These are phyloP conservation scores for Agrilus planipennis DNA, from an alignment of 1,140 invertebrate species.

Conservation along the genomic window DNA sequence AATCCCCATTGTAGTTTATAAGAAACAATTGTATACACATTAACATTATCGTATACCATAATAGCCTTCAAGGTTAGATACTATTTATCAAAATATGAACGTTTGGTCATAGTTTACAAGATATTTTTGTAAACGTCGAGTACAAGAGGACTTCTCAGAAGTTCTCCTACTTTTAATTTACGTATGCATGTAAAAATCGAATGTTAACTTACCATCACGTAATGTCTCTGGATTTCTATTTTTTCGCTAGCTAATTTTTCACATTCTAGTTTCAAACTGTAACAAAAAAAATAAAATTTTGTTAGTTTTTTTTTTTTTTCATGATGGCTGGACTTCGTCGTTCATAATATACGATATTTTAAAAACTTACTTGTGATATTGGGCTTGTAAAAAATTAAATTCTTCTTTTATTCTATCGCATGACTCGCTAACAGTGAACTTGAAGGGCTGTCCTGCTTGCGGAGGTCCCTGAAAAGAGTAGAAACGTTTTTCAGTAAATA, in stretches of 20 bases:
- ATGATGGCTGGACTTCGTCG: background rate
- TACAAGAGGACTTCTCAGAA: too few species aligned
- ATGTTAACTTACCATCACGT: slow-evolving; percentile 87
- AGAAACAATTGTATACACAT: too few species aligned
- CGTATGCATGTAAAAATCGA: background rate
- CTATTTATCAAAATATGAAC: too few species aligned
- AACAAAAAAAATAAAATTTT: slow-evolving; percentile 26
- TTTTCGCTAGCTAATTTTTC: slow-evolving; percentile 96
- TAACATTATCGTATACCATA: too few species aligned
- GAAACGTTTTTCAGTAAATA: too few species aligned
- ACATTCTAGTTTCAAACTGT: slow-evolving; percentile 78
- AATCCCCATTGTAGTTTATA: too few species aligned
- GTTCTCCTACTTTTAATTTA: too few species aligned
- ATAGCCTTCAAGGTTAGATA: too few species aligned
- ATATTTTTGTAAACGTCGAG: too few species aligned
- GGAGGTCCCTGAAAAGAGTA: slow-evolving; percentile 74
- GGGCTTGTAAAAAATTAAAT: slow-evolving; percentile 95
- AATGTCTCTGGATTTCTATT: slow-evolving; percentile 96
- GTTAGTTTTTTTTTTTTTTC: background rate
- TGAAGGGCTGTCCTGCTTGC: slow-evolving; percentile 77
- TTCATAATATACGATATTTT: background rate
- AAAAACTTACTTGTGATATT: slow-evolving; percentile 90
- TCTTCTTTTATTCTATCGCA: slow-evolving; percentile 98
- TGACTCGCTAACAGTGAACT: slow-evolving; percentile 92
- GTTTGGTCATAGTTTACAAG: too few species aligned